Percentiles rank a stretch among this genome's conserved stretches.
Evolutionary conservation across 2,113 vertebrate genomes (phyloP).

Genomic region (Menura novaehollandiae): DNA sequence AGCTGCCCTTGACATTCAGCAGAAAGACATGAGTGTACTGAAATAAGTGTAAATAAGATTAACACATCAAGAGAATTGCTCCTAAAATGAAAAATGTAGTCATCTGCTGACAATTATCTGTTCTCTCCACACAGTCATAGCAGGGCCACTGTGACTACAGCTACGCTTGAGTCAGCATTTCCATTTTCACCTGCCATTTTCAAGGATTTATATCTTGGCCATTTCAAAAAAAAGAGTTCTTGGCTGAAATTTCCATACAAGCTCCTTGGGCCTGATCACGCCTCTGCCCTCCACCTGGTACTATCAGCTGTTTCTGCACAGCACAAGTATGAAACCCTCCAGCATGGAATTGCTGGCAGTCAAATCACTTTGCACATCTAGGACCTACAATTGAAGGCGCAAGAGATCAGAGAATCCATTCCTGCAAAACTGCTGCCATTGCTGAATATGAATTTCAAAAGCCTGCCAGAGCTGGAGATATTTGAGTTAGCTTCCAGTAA

Average conservation of each 20-base stretch:
- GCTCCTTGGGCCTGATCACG: background rate
- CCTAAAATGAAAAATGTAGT: slow-evolving; percentile 7
- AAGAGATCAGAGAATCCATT: background rate
- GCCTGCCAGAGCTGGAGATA: background rate
- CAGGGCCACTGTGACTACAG: background rate
- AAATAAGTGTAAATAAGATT: slow-evolving; percentile 34
- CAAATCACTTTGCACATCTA: background rate
- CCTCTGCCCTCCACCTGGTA: background rate
- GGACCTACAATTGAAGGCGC: background rate
- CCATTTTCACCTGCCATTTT: background rate
- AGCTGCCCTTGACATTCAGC: slow-evolving; percentile 31
- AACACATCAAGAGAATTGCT: background rate
- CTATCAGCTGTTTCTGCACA: background rate
- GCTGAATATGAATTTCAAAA: background rate
- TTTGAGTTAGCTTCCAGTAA: background rate
- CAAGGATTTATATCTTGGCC: background rate
- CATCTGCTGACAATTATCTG: background rate
- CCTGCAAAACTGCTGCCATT: background rate
- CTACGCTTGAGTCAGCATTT: background rate
- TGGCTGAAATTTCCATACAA: background rate
- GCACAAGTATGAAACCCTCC: background rate
- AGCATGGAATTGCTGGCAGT: background rate
- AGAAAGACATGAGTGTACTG: background rate
- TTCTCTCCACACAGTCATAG: background rate
- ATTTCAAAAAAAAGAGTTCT: background rate